phyloP scores from a whole-genome alignment of 2,888 invertebrate genomes.

The Flexamia atlantica region DNA sequence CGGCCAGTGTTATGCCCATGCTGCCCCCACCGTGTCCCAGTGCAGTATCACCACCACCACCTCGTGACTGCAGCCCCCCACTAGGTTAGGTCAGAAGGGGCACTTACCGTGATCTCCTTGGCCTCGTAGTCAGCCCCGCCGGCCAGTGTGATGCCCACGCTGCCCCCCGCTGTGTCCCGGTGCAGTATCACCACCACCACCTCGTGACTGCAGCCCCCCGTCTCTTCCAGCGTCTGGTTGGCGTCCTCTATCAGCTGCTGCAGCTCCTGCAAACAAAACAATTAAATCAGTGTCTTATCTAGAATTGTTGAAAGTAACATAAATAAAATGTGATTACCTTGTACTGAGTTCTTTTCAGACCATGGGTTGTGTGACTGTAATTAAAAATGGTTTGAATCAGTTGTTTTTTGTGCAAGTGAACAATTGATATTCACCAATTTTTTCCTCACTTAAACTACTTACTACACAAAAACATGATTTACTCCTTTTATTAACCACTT shows the following conservation, averaged over 20 bases:
- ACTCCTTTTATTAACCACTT: too few relatives aligned
- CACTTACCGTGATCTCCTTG: slow-evolving; percentile 91
- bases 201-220: slow-evolving; percentile 74
- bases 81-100: slow-evolving; percentile 82
- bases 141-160: slow-evolving; percentile 91
- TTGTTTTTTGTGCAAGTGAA: too few relatives aligned
- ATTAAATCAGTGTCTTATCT: too few relatives aligned
- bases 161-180: slow-evolving; percentile 83
- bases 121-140: slow-evolving; percentile 95
- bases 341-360: too few relatives aligned
- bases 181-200: slow-evolving; percentile 82
- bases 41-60: slow-evolving; percentile 82
- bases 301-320: too few relatives aligned
- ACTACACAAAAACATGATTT: too few relatives aligned
- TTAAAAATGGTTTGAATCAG: too few relatives aligned
- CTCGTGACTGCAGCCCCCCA: slow-evolving; percentile 74
- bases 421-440: too few relatives aligned
- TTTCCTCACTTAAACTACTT: too few relatives aligned
- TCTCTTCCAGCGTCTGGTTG: slow-evolving; percentile 80
- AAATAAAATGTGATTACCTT: too few relatives aligned
- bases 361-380: too few relatives aligned
- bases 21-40: slow-evolving; percentile 84
- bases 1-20: slow-evolving; percentile 92
- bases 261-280: too few relatives aligned
- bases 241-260: slow-evolving; percentile 83